A percentile compares a stretch with the other conserved stretches of the same genome.
phyloP scores from a whole-genome alignment of 2,888 invertebrate species.

The Volucella inanis region DNA sequence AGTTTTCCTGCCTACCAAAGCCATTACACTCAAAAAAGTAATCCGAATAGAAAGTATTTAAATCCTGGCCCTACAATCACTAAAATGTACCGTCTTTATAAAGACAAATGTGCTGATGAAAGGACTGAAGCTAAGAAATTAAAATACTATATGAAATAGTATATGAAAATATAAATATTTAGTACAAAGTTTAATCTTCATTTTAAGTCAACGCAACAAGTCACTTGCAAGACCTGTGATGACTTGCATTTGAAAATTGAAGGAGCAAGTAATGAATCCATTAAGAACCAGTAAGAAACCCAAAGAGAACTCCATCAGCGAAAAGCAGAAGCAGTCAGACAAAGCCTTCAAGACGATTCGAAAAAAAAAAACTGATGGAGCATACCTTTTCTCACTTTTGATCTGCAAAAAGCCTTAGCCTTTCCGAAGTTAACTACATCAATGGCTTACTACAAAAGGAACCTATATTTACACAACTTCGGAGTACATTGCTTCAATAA shows the following conservation, averaged over 20 bases:
- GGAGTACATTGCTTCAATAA: slow-evolving; percentile 76
- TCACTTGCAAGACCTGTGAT: slow-evolving; percentile 3
- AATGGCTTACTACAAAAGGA: slow-evolving; percentile 78
- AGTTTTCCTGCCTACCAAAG: slow-evolving; percentile 76
- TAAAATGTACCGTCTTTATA: slow-evolving; percentile 47
- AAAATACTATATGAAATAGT: slow-evolving; percentile 5
- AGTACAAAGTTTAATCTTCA: slow-evolving; percentile 14
- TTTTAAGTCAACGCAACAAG: background rate
- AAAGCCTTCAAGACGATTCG: slow-evolving; percentile 69
- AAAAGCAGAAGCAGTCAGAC: slow-evolving; percentile 34
- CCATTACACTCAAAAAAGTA: slow-evolving; percentile 75
- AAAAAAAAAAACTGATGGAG: slow-evolving; percentile 69
- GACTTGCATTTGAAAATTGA: slow-evolving; percentile 15
- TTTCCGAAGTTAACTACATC: slow-evolving; percentile 76
- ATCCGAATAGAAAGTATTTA: slow-evolving; percentile 76
- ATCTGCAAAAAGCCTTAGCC: background rate
- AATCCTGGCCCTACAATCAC: too few relatives aligned
- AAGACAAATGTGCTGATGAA: background rate
- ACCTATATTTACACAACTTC: slow-evolving; percentile 77
- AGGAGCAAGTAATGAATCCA: slow-evolving; percentile 8
- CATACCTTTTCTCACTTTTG: too few relatives aligned
- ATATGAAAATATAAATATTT: too few relatives aligned
- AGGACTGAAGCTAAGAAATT: slow-evolving; percentile 6
- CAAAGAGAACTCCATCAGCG: slow-evolving; percentile 25
- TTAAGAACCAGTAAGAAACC: background rate